Evolutionary conservation across 2,113 vertebrate genomes (phyloP).

Genomic region (mouse (Mus musculus)): GRCm39 chr2:95809001-95809500

Average conservation of each 20-base stretch:
- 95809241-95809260: not conserved
- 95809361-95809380: not conserved
- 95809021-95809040: no score
- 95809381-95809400: constrained; percentile 41
- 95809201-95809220: not conserved
- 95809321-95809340: constrained; percentile 6
- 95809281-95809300: not conserved
- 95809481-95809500: constrained; percentile 28
- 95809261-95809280: not conserved
- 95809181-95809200: not conserved
- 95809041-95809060: not conserved
- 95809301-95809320: not conserved
- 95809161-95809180: not conserved
- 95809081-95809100: not conserved
- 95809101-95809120: not conserved
- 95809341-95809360: not conserved
- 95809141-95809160: not conserved
- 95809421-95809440: not conserved
- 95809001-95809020: no score
- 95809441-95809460: constrained; percentile 28
- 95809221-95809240: not conserved
- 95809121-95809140: not conserved
- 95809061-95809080: not conserved
- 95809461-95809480: not conserved
- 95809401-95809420: not conserved